Evolutionary conservation across 2,888 invertebrate species (phyloP), one percentile per base, ranked within the genome.

Genomic region (Chloromyia formosa): DNA sequence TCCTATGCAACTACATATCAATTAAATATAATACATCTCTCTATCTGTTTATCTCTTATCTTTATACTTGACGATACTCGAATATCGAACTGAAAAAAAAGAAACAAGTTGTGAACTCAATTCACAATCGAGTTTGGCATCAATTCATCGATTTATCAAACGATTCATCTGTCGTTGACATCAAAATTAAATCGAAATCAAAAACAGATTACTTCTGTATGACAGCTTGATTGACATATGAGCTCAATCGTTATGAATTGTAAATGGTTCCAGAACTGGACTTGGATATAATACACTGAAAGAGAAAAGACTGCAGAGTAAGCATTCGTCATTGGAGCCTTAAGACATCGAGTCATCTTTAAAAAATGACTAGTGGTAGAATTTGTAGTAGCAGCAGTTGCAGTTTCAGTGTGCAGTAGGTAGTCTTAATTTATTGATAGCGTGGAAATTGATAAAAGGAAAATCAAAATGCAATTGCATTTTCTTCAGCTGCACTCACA

Each of bases 221-320:
- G 71, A 71, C 71, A 71, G 71, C 14, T 22, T 71, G 71, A 71
- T 71, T 71, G 71, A 71, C 71, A 71, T 56, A 71, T 71, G 56
- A 71, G 56, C 71, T 71, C 71, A 22, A 40, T 22, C 71, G 35
- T 7, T 56, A 71, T 58, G 71, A 71, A 71, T 71, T 53, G 56
- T 58, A 71, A 71, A 71, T 58, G 42, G 27, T 58, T 22, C 40
- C 54, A 45, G 66, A 18, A 49, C 66, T 66, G 66, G 35, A 61
- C 14, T 27, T 20, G 27, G 27, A 35, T 7, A 4, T 7, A 35
- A 7, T 7, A 7, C 66, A 64, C 40, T 40, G 18, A 27, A 35
- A 40, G 18, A 35, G 62, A 62, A 14, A 40, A 12, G n/a, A 20
- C 56, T 4, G 20, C 22, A 16, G 53, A 53, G 27, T 35, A 35